A percentile compares a stretch with the other conserved stretches of the same genome.
phyloP scores from a whole-genome alignment of 1,140 invertebrate genomes.

The Leptinotarsa texana region DNA sequence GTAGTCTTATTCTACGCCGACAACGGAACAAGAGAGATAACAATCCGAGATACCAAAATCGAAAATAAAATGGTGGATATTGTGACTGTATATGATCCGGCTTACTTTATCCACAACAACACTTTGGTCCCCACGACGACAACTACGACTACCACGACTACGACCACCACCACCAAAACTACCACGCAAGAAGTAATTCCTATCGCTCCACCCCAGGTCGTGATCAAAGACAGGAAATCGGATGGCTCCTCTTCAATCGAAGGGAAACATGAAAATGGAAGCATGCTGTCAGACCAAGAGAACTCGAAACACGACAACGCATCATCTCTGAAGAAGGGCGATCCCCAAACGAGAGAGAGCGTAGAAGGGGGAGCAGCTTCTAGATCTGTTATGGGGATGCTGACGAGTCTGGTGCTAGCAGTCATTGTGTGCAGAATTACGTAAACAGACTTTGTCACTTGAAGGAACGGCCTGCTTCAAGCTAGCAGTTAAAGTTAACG shows the following conservation, averaged over 20 bases:
- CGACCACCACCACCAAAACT: constrained; percentile 65
- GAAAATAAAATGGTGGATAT: constrained; percentile 71
- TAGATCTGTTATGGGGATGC: background rate
- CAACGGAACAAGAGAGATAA: constrained; percentile 55
- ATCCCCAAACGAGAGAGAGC: constrained; percentile 18
- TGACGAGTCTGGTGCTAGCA: constrained; percentile 6
- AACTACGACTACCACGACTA: constrained; percentile 72
- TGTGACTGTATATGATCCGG: constrained; percentile 67
- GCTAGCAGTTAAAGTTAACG: background rate
- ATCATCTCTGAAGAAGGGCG: constrained; percentile 44
- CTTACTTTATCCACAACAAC: constrained; percentile 75
- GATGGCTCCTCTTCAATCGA: constrained; percentile 35
- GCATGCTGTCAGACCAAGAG: constrained; percentile 44
- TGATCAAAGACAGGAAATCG: constrained; percentile 22
- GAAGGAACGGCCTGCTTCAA: background rate
- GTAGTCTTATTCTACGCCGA: constrained; percentile 73
- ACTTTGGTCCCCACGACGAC: constrained; percentile 77
- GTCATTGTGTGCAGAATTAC: constrained; percentile 10
- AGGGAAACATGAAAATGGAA: constrained; percentile 32
- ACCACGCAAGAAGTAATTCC: constrained; percentile 57
- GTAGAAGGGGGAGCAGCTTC: background rate
- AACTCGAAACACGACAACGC: constrained; percentile 30
- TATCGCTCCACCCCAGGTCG: constrained; percentile 29
- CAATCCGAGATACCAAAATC: constrained; percentile 62
- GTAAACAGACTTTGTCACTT: background rate